Base-by-base conservation (phyloP, 1,140 invertebrate species). In the Sipha flava region DNA sequence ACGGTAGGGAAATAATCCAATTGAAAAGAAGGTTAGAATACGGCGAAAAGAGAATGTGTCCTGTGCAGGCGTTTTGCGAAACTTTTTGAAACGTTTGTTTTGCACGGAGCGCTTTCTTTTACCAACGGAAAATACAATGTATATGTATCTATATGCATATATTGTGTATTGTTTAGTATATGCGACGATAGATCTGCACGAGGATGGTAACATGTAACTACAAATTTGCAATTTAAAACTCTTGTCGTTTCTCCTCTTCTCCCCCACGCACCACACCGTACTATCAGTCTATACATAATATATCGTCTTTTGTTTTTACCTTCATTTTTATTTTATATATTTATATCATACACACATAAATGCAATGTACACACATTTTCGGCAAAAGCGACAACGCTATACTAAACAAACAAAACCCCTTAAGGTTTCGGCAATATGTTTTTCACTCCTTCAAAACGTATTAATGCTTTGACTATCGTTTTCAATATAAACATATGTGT, bases 151-250 rank as follows among this genome's bases (percentile, higher is more conserved):
- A n/a, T n/a, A 62, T n/a, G n/a, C n/a, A n/a, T n/a, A 37, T 64
- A 40, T 66, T 40, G n/a, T 12, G 29, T 66, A 40, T 40, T 66
- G 21, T n/a, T n/a, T n/a, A n/a, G n/a, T 16, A 37, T 37, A 23
- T 10, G 40, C 59, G 34, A 31, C 31, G 3, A 34, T 6, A 64
- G 1, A 66, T n/a, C 14, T 4, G 21, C 23, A 40, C 3, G 3
- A 4, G 18, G 7, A 66, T 21, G 21, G 34, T 40, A 23, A 31
- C 34, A 12, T 40, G 21, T 64, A 64, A 37, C 64, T 26, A 26
- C 40, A 68, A 18, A 68, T 68, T 68, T 45, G 64, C 64, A 68
- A 68, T 68, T 68, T 68, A 68, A 68, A 68, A 68, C 40, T 26
- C 3, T 45, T 18, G 64, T 45, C 64, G 14, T 45, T 68, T 45